Conservation (phyloP, 1,140 invertebrate genomes). For the Tetramorium parvispinum region DNA sequence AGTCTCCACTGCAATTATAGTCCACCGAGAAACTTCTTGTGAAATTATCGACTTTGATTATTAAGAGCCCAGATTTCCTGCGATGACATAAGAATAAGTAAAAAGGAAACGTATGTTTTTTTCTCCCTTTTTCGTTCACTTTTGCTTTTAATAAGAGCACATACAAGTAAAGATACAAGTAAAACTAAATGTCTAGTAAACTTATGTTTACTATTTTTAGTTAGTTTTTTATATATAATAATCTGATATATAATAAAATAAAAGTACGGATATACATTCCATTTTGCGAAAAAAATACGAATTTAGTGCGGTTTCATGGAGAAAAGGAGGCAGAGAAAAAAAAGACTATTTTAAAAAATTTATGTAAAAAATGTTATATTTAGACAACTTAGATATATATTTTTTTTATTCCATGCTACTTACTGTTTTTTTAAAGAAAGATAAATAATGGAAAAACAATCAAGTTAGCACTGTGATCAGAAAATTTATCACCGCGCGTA, state of each 20-base stretch:
- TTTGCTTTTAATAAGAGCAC: not conserved
- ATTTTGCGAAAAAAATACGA: not conserved
- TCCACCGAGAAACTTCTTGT: slow-evolving; percentile 43
- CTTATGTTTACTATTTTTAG: not conserved
- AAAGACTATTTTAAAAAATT: not conserved
- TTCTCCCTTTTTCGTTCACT: not conserved
- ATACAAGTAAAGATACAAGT: not conserved
- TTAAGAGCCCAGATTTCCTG: slow-evolving; percentile 28
- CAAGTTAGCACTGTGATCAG: slow-evolving; percentile 27
- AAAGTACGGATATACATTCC: not conserved
- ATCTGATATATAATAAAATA: not conserved
- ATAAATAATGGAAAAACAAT: slow-evolving; percentile 40
- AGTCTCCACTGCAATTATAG: slow-evolving; percentile 52
- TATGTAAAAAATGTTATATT: not conserved
- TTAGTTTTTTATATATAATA: not conserved
- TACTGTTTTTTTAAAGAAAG: slow-evolving; percentile 1
- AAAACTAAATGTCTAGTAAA: not conserved
- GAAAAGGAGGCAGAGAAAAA: not conserved
- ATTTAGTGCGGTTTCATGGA: not conserved
- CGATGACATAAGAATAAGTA: slow-evolving; percentile 27
- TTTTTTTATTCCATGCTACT: not conserved
- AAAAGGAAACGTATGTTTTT: not conserved
- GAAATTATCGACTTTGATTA: slow-evolving; percentile 59
- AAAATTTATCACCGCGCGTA: slow-evolving; percentile 45
- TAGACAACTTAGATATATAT: not conserved